A percentile compares a stretch with the other conserved stretches of the same genome.
Conservation (phyloP, 2,113 vertebrate genomes). For the Esox niger region DNA sequence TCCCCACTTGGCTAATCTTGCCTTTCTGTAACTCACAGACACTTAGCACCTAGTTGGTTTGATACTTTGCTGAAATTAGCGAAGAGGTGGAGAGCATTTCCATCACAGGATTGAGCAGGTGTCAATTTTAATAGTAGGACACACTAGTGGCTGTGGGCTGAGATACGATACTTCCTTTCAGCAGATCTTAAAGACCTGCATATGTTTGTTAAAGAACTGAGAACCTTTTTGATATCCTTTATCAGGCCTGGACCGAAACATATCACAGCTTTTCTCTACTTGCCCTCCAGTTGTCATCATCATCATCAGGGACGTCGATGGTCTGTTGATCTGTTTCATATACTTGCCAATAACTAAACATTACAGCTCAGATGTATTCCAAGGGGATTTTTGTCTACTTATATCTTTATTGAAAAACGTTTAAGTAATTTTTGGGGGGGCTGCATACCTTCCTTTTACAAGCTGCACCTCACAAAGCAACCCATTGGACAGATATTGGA, state of each 20-base stretch:
- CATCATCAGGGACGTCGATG: slow-evolving; percentile 48
- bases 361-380: slow-evolving; percentile 51
- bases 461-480: slow-evolving; percentile 50
- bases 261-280: slow-evolving; percentile 41
- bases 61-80: neutral
- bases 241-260: slow-evolving; percentile 13
- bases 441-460: slow-evolving; percentile 43
- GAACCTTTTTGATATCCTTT: neutral
- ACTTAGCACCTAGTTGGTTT: slow-evolving; percentile 24
- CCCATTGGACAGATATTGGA: slow-evolving; percentile 44
- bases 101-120: neutral
- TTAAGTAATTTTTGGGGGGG: slow-evolving; percentile 33
- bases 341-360: slow-evolving; percentile 49
- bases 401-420: slow-evolving; percentile 48
- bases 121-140: neutral
- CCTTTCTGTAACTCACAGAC: slow-evolving; percentile 1
- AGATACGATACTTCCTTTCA: slow-evolving; percentile 12
- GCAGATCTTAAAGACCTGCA: neutral
- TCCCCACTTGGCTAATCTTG: neutral
- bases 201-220: neutral
- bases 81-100: neutral
- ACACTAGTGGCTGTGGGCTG: neutral
- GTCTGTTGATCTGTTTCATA: slow-evolving; percentile 44
- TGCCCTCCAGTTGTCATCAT: slow-evolving; percentile 38
- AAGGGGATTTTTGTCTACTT: slow-evolving; percentile 42